A percentile compares a stretch with the other conserved stretches of the same genome.
phyloP scores from a whole-genome alignment of 2,797 vertebrate genomes.

The Hippoglossus hippoglossus region DNA sequence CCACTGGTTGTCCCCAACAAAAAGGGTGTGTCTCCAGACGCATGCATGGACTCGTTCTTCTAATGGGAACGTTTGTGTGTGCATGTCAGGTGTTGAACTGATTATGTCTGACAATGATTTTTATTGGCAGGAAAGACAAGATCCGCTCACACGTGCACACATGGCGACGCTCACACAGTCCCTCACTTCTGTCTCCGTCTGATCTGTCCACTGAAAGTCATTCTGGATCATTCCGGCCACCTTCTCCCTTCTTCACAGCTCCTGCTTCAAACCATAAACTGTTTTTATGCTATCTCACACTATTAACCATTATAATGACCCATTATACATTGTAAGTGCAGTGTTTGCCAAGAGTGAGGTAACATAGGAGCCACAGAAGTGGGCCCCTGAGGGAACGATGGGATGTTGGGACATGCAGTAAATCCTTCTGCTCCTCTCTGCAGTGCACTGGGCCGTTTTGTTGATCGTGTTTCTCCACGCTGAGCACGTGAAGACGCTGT shows the following conservation, averaged over 20 bases:
- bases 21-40: background rate
- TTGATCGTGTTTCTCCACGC: background rate
- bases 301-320: too few relatives aligned
- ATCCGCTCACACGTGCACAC: background rate
- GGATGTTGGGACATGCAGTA: background rate
- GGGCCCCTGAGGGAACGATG: background rate
- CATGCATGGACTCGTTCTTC: constrained; percentile 29
- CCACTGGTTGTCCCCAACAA: background rate
- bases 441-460: too few relatives aligned
- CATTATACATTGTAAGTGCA: too few relatives aligned
- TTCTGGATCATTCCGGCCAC: too few relatives aligned
- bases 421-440: background rate
- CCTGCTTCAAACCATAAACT: background rate
- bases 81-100: background rate
- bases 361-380: background rate
- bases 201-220: too few relatives aligned
- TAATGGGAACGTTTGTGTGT: background rate
- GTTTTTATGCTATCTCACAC: too few relatives aligned
- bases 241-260: background rate
- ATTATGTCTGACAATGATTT: constrained; percentile 5
- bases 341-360: too few relatives aligned
- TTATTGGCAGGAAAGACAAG: background rate
- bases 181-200: too few relatives aligned
- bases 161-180: too few relatives aligned
- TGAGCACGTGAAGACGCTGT: too few relatives aligned